phyloP scores from a whole-genome alignment of 2,888 invertebrate species.

The Mythimna pallens region DNA sequence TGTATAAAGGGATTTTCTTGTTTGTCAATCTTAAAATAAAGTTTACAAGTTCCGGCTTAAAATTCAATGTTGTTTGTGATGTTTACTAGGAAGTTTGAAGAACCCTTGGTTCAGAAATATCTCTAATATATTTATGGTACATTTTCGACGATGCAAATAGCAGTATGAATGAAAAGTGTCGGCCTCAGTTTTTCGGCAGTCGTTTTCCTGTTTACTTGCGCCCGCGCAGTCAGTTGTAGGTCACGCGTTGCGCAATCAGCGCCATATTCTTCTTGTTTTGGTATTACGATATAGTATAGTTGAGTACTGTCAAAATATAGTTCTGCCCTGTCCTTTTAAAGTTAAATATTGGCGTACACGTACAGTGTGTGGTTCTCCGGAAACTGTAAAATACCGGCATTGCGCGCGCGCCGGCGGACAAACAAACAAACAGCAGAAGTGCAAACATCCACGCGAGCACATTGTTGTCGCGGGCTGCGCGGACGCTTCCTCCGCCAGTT shows the following conservation, averaged over 20 bases:
- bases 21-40: constrained; percentile 43
- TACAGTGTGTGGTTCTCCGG: constrained; percentile 65
- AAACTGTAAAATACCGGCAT: constrained; percentile 77
- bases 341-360: constrained; percentile 40
- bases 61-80: constrained; percentile 11
- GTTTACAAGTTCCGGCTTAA: constrained; percentile 27
- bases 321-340: constrained; percentile 28
- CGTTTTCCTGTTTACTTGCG: constrained; percentile 75
- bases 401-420: constrained; percentile 73
- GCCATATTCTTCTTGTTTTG: constrained; percentile 59
- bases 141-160: constrained; percentile 26
- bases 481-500: constrained; percentile 73
- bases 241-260: constrained; percentile 69
- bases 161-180: constrained; percentile 50
- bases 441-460: constrained; percentile 68
- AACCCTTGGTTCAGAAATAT: constrained; percentile 11
- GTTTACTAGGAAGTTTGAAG: constrained; percentile 1
- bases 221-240: constrained; percentile 64
- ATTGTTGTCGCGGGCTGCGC: constrained; percentile 67
- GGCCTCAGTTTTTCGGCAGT: constrained; percentile 55
- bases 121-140: constrained; percentile 9
- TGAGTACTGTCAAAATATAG: constrained; percentile 25
- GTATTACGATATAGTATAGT: constrained; percentile 54
- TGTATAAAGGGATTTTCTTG: constrained; percentile 30
- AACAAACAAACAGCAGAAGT: constrained; percentile 74